Evolutionary conservation across 2,888 invertebrate species (phyloP), one percentile per base, ranked within the genome.

Genomic region (Eupithecia centaureata): DNA sequence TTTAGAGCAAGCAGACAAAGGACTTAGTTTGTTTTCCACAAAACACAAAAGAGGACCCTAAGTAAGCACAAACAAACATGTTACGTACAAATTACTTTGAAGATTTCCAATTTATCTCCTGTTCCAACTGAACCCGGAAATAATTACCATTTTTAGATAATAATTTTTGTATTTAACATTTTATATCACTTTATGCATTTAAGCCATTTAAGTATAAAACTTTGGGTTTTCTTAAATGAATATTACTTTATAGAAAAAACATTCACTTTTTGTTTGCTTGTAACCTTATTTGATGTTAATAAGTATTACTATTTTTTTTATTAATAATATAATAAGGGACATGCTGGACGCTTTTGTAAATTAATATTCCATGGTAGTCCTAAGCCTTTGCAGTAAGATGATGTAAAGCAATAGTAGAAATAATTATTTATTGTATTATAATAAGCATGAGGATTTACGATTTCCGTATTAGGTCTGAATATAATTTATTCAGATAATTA

Each of bases 11-110:
- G 69, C 81, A 82, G 81, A 89, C 90, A 90, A 90, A 89, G 86
- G 85, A 84, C 84, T 84, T 83, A 83, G 85, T 86, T 87, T 88
- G 85, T 85, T 86, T 86, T 85, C 81, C 75, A 77, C 81, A 77
- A 82, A 84, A 85, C 83, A 88, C 88, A 90, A 89, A 89, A 88
- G 85, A 82, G 81, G 81, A 82, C 82, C 86, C 85, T 83, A 82
- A 83, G 82, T 81, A 86, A 86, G 81, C 83, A 86, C 82, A 83
- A 85, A 83, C 84, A 86, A 81, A 86, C 82, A 82, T 86, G 83
- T 82, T 76, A 81, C 80, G 79, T 81, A 82, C 83, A 84, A 86
- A 86, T 86, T 86, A 83, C 80, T 79, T 79, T 78, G 76, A 81
- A 79, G 79, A 81, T 82, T 83, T 80, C 76, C 81, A 84, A 85